phyloP scores from a whole-genome alignment of 2,797 vertebrate genomes.

The Platalea minor region DNA sequence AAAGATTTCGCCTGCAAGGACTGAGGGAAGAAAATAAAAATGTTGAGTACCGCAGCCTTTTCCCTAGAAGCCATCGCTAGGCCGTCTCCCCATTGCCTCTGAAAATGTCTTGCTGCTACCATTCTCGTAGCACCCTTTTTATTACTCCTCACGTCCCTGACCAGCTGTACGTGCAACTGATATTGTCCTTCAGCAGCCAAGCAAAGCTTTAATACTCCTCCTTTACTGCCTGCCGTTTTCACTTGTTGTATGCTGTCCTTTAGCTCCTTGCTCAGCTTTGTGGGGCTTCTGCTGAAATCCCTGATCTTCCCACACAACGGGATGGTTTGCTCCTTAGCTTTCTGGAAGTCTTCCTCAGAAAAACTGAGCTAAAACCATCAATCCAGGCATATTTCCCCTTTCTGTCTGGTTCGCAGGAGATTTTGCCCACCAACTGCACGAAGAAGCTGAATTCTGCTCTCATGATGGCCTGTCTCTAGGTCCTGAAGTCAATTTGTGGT shows the following conservation, averaged over 20 bases:
- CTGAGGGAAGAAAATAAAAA: no score
- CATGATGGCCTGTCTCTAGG: fast-evolving
- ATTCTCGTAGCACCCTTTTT: background rate
- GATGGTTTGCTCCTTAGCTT: background rate
- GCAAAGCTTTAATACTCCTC: background rate
- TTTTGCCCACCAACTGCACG: background rate
- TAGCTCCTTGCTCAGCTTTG: background rate
- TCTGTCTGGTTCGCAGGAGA: background rate
- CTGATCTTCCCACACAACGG: fast-evolving
- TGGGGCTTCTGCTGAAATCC: background rate
- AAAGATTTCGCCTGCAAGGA: background rate
- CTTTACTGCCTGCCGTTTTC: fast-evolving
- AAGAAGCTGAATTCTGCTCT: background rate
- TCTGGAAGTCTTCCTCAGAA: background rate
- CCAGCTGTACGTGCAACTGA: background rate
- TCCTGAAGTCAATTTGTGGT: background rate
- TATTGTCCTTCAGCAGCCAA: background rate
- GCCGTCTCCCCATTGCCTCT: background rate
- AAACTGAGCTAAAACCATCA: background rate
- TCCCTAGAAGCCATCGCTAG: background rate
- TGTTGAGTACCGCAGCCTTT: background rate
- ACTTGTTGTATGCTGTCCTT: background rate
- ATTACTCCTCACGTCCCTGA: background rate
- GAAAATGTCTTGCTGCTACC: background rate
- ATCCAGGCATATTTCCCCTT: background rate